A percentile compares a stretch with the other conserved stretches of the same genome.
These are phyloP conservation scores for Patella ulyssiponensis DNA, from an alignment of 2,888 invertebrate species.

Conservation along the genomic window DNA sequence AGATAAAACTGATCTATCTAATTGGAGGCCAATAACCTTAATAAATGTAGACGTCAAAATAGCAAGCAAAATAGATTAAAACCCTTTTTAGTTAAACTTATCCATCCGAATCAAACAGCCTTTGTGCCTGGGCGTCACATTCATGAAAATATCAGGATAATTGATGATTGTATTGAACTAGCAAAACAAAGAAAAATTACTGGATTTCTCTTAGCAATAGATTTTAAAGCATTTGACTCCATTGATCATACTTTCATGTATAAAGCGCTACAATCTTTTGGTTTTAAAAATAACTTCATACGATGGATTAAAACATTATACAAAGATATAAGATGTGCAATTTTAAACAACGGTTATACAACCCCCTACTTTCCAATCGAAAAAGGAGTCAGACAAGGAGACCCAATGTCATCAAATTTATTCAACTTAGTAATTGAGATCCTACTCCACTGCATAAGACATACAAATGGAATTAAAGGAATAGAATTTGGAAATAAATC, in stretches of 20 bases:
- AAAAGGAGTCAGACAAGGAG: slow-evolving; percentile 1
- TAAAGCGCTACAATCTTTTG: background rate
- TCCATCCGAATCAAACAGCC: background rate
- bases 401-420: background rate
- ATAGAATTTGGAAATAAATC: slow-evolving; percentile 2
- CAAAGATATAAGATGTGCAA: background rate
- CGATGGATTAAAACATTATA: background rate
- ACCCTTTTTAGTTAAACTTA: background rate
- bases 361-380: background rate
- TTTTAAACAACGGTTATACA: background rate
- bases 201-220: background rate
- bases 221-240: background rate
- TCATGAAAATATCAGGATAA: background rate
- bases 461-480: background rate
- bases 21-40: too few species aligned
- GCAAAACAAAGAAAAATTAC: background rate
- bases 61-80: too few species aligned
- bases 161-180: slow-evolving; percentile 2
- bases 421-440: background rate
- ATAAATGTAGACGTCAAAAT: too few species aligned
- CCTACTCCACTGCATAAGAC: background rate
- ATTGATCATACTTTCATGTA: background rate
- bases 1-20: too few species aligned
- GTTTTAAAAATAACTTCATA: background rate
- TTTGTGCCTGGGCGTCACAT: background rate